Conservation (phyloP, 2,797 vertebrate genomes). For the Erethizon dorsatum region DNA sequence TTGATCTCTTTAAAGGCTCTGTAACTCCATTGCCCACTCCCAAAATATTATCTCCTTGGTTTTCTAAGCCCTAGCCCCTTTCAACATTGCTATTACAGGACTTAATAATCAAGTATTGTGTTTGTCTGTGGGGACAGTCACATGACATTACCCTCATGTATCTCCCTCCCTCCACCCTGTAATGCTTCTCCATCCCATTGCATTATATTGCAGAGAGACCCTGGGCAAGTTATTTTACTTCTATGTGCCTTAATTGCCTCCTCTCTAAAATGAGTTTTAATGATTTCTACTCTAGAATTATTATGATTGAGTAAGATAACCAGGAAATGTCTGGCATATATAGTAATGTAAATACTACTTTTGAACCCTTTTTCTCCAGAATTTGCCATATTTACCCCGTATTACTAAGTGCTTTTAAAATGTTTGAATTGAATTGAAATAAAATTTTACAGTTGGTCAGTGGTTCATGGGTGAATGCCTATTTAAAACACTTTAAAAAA, state of each 20-base stretch:
- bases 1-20: slow-evolving; percentile 66
- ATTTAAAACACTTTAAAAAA: slow-evolving; percentile 63
- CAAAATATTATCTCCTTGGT: slow-evolving; percentile 68
- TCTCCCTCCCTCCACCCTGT: background rate
- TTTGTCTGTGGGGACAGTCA: slow-evolving; percentile 58
- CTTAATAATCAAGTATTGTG: slow-evolving; percentile 54
- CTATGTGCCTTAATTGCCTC: slow-evolving; percentile 69
- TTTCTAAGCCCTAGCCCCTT: slow-evolving; percentile 31
- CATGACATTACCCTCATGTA: background rate
- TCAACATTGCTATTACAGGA: slow-evolving; percentile 40
- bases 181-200: background rate
- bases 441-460: slow-evolving; percentile 55
- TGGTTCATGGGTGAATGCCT: slow-evolving; percentile 42
- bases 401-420: slow-evolving; percentile 64
- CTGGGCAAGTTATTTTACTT: slow-evolving; percentile 67
- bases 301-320: slow-evolving; percentile 51
- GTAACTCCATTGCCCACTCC: slow-evolving; percentile 56
- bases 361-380: slow-evolving; percentile 34
- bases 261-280: slow-evolving; percentile 75
- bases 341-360: slow-evolving; percentile 65
- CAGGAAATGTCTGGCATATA: slow-evolving; percentile 29
- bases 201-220: slow-evolving; percentile 13
- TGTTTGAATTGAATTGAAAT: slow-evolving; percentile 62
- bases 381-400: slow-evolving; percentile 50
- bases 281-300: slow-evolving; percentile 34